A percentile compares a stretch with the other conserved stretches of the same genome.
phyloP scores from a whole-genome alignment of 2,113 vertebrate species.

The Cacatua alba region DNA sequence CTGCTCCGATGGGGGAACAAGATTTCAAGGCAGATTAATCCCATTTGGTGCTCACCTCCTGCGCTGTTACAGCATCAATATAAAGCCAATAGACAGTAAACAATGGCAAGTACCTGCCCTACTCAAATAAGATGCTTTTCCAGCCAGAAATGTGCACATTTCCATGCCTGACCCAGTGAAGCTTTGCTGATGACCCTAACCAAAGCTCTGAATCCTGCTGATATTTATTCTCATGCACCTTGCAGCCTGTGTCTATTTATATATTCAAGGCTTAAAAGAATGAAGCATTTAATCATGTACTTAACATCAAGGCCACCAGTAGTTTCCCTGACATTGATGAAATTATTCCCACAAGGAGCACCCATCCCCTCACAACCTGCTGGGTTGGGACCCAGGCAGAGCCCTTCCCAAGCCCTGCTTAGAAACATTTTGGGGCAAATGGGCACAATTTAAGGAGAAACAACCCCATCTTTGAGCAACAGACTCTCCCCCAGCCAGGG shows the following conservation, averaged over 20 bases:
- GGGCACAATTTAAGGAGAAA: not conserved
- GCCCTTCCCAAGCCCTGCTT: not conserved
- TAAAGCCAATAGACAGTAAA: accelerated
- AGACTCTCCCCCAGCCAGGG: not conserved
- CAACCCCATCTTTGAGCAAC: not conserved
- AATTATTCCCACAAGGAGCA: not conserved
- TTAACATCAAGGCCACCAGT: not conserved
- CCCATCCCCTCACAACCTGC: not conserved
- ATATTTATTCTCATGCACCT: not conserved
- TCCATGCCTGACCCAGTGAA: accelerated
- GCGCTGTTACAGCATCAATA: accelerated
- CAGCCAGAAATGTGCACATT: not conserved
- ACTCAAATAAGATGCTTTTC: not conserved
- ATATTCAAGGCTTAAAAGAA: not conserved
- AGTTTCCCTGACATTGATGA: not conserved
- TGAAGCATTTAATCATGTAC: not conserved
- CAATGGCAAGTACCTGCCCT: accelerated
- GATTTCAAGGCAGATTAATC: not conserved
- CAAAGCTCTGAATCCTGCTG: not conserved
- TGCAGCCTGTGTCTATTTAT: not conserved
- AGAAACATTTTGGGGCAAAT: not conserved
- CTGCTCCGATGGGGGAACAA: not conserved
- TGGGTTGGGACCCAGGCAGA: not conserved
- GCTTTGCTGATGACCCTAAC: not conserved
- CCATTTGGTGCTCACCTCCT: not conserved